Evolutionary conservation across 2,888 invertebrate genomes (phyloP), one percentile per base, ranked within the genome.

Genomic region (Stenichneumon culpator): DNA sequence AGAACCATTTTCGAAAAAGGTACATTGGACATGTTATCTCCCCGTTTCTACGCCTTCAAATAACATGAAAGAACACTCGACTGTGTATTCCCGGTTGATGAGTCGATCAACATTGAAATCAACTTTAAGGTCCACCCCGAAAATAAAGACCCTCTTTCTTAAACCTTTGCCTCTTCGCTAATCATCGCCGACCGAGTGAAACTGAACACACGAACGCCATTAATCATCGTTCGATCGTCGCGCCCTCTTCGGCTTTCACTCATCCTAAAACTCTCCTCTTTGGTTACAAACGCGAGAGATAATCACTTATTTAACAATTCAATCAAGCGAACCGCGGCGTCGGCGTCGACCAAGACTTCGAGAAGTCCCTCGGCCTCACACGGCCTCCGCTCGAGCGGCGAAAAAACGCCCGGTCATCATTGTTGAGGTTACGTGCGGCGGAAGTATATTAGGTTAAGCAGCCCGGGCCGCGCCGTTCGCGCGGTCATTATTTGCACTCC

Each of bases 231-330:
- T 92, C 92, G 92, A 92, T 91, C 83, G 77, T 91, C 72, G 75
- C 80, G 50, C 69, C 78, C 63, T 52, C 63, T 68, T 54, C 83
- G 65, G 57, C 73, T 82, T 57, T 86, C 69, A 72, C 32, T 87
- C 81, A 73, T 79, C 70, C 25, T 70, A 16, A 25, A 74, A 32
- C 68, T 44, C 50, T 79, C 14, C 57, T 77, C 50, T 36, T 57
- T 25, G 32, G 80, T 63, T 69, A 74, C 75, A 75, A 85, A 57
- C 82, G 83, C 74, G 44, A 14, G 78, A 90, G 91, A 92, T 92
- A 92, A 92, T 92, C 90, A 89, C 89, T 92, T 90, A 89, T 90
- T 93, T 93, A 92, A 91, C 89, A 91, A 91, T 91, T 92, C 91
- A 91, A 85, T 85, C 84, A 85, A 85, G 79, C 79, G 75, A 39